These are phyloP conservation scores for Ectropis grisescens DNA, from an alignment of 1,140 invertebrate species.

Conservation along the genomic window DNA sequence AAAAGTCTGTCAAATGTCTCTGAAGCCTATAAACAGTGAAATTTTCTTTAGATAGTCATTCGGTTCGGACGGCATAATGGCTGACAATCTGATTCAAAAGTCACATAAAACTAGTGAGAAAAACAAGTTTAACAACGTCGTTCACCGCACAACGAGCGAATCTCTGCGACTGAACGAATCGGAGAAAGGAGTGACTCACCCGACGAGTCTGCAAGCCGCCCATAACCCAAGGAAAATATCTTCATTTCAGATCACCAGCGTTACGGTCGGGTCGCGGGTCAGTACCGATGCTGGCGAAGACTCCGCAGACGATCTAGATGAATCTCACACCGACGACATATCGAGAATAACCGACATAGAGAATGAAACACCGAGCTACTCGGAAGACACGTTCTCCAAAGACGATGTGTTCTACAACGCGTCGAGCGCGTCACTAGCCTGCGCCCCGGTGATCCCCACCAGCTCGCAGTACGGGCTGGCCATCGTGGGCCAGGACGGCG, in stretches of 20 bases:
- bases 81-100: slow-evolving; percentile 72
- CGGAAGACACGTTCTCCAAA: slow-evolving; percentile 86
- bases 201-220: slow-evolving; percentile 65
- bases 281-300: slow-evolving; percentile 91
- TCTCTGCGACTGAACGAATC: slow-evolving; percentile 78
- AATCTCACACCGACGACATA: slow-evolving; percentile 91
- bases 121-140: slow-evolving; percentile 74
- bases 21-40: slow-evolving; percentile 69
- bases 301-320: slow-evolving; percentile 93
- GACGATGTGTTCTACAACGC: slow-evolving; percentile 86
- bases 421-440: slow-evolving; percentile 79
- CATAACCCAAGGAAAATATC: slow-evolving; percentile 82
- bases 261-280: slow-evolving; percentile 83
- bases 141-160: slow-evolving; percentile 83
- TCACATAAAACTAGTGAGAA: slow-evolving; percentile 72
- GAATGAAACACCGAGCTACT: slow-evolving; percentile 88
- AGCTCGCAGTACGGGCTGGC: slow-evolving; percentile 87
- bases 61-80: slow-evolving; percentile 71
- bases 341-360: slow-evolving; percentile 85
- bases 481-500: slow-evolving; percentile 76
- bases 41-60: slow-evolving; percentile 71
- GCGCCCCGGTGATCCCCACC: slow-evolving; percentile 86
- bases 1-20: slow-evolving; percentile 68
- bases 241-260: slow-evolving; percentile 92
- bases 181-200: slow-evolving; percentile 70